A percentile compares a stretch with the other conserved stretches of the same genome.
phyloP scores from a whole-genome alignment of 2,113 vertebrate genomes.

The Caretta caretta region DNA sequence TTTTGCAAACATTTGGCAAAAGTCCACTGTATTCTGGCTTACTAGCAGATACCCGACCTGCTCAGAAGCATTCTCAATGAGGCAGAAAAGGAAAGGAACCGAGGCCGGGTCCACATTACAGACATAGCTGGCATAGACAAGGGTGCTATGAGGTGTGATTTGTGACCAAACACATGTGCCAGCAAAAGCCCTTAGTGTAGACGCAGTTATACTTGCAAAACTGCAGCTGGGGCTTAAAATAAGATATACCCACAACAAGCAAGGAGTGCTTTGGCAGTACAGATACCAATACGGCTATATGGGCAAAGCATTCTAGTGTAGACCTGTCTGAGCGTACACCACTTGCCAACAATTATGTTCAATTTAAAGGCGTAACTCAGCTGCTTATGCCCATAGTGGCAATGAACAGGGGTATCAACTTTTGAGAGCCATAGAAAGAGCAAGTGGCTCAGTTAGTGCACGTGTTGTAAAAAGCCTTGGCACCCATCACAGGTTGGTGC shows the following conservation, averaged over 20 bases:
- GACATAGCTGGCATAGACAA: not conserved
- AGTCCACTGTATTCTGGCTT: not conserved
- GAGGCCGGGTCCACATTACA: not conserved
- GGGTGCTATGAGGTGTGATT: not conserved
- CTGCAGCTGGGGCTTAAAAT: no score
- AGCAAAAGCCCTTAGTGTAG: not conserved
- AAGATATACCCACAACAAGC: not conserved
- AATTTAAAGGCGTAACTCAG: not conserved
- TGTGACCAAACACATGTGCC: not conserved
- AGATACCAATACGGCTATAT: not conserved
- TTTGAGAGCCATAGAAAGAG: not conserved
- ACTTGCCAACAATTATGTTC: not conserved
- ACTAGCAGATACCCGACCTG: not conserved
- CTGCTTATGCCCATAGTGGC: rapidly evolving
- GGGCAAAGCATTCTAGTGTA: not conserved
- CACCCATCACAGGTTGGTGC: not conserved
- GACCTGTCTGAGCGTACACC: not conserved
- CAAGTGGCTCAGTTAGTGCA: rapidly evolving
- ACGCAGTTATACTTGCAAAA: not conserved
- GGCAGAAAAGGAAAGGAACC: not conserved
- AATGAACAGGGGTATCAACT: not conserved
- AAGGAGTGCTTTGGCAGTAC: not conserved
- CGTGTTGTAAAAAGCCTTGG: not conserved
- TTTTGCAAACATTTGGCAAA: constrained; percentile 15
- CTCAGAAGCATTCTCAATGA: not conserved